Conservation (phyloP, 2,888 invertebrate genomes). For the Volucella inflata region DNA sequence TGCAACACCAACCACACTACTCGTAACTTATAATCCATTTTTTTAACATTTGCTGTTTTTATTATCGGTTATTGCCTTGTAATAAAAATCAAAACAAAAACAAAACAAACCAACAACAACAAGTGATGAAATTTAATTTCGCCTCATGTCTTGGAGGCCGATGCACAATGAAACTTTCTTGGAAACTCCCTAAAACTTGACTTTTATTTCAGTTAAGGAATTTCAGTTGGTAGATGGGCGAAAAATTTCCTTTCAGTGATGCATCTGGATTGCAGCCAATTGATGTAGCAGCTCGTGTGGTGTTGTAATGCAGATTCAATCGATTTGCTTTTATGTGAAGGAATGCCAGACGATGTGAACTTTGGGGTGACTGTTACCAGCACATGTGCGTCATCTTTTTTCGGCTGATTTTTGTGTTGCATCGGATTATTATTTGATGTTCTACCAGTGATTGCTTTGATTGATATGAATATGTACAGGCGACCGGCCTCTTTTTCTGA, state of each 20-base stretch:
- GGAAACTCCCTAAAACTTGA: background rate
- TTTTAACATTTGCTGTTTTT: conserved; percentile 69
- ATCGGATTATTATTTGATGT: too few relatives aligned
- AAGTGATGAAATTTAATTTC: conserved; percentile 12
- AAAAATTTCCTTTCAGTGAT: background rate
- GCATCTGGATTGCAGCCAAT: conserved; percentile 13
- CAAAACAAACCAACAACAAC: conserved; percentile 38
- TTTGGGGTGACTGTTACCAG: too few relatives aligned
- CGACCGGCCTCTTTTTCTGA: too few relatives aligned
- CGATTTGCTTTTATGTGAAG: too few relatives aligned
- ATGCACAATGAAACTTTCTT: background rate
- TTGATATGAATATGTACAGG: too few relatives aligned
- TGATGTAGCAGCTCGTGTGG: too few relatives aligned
- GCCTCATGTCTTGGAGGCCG: background rate
- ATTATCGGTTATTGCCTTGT: conserved; percentile 72
- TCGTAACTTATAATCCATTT: conserved; percentile 74
- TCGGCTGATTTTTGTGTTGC: too few relatives aligned
- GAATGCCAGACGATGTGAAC: too few relatives aligned
- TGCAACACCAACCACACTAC: conserved; percentile 61
- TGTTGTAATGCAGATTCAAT: too few relatives aligned
- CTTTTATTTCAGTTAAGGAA: conserved; percentile 10
- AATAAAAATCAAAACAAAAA: conserved; percentile 61
- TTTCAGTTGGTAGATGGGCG: background rate
- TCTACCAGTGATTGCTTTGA: too few relatives aligned
- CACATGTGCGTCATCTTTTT: too few relatives aligned